phyloP scores from a whole-genome alignment of 2,888 invertebrate genomes.

The Stegophylla sp. region DNA sequence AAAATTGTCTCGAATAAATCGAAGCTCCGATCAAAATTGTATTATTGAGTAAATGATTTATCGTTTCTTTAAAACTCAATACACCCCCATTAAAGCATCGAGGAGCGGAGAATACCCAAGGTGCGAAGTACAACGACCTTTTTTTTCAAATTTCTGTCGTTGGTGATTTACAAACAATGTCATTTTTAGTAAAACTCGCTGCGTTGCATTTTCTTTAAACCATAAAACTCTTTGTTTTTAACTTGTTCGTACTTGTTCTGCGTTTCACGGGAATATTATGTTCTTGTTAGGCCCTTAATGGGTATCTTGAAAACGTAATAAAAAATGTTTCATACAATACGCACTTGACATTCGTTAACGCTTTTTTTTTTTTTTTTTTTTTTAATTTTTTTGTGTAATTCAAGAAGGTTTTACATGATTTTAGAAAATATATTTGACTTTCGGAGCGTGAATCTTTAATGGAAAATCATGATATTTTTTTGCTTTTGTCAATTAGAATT shows the following conservation, averaged over 20 bases:
- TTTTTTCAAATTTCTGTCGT: background rate
- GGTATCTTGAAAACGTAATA: background rate
- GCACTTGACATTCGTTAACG: background rate
- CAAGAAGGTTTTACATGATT: background rate
- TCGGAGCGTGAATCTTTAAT: background rate
- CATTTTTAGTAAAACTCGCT: background rate
- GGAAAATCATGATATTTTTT: background rate
- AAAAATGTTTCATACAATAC: background rate
- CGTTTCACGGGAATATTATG: background rate
- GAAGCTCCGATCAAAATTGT: too few relatives aligned
- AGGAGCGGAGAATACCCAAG: too few relatives aligned
- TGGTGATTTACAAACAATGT: background rate
- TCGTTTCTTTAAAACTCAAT: too few relatives aligned
- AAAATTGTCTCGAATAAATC: too few relatives aligned
- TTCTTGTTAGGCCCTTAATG: background rate
- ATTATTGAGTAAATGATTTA: too few relatives aligned
- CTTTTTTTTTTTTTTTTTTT: too few relatives aligned
- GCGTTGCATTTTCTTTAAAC: background rate
- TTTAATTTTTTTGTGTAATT: background rate
- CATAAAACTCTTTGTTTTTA: slow-evolving; percentile 3
- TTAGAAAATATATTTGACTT: background rate
- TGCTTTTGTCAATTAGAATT: background rate
- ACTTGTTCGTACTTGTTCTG: background rate
- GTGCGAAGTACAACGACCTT: too few relatives aligned
- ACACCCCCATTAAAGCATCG: too few relatives aligned